Evolutionary conservation across 2,113 vertebrate species (phyloP), one percentile per base, ranked within the genome.

Genomic region (Syngnathoides biaculeatus): DNA sequence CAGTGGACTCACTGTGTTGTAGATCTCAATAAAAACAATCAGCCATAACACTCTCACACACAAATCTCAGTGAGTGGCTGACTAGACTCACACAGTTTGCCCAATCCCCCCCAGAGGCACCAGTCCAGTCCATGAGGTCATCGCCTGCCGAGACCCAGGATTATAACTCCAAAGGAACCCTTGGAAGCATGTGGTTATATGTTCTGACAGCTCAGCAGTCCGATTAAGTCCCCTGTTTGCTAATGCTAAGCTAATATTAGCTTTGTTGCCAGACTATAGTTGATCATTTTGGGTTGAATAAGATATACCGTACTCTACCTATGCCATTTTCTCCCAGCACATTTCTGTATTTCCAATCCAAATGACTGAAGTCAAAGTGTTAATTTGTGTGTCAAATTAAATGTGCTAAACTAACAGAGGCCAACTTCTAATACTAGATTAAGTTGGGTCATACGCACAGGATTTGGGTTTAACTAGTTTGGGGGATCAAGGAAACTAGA

Each of bases 171-270:
- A 93, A 93, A 94, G 91, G 92, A 90, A 92, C 84, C 86, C 90
- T 92, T 89, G 93, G 91, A 92, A 94, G 93, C 93, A 91, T 94
- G 93, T 84, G 87, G 86, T 94, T 93, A 95, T 95, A 89, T 69
- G 89, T 90, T 91, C 92, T 94, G 94, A 95, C 94, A 95, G 92
- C 89, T 75, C 86, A 91, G 89, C 90, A 91, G 92, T 90, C 91
- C 91, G 92, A 92, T 93, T 93, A 93, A 95, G 89, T 91, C 87
- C 84, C 78, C 92, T 90, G 88, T 92, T 92, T 90, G 85, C 85
- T 81, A 93, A 92, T 90, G 90, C 92, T 94, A 94, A 93, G 92
- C 92, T 94, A 89, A 89, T 73, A 85, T 86, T 87, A 87, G 85
- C 85, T 77, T 84, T 89, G 79, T 77, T 72, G 70, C 79, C 71